phyloP scores from a whole-genome alignment of 2,113 vertebrate species.

The Mirza zaza region DNA sequence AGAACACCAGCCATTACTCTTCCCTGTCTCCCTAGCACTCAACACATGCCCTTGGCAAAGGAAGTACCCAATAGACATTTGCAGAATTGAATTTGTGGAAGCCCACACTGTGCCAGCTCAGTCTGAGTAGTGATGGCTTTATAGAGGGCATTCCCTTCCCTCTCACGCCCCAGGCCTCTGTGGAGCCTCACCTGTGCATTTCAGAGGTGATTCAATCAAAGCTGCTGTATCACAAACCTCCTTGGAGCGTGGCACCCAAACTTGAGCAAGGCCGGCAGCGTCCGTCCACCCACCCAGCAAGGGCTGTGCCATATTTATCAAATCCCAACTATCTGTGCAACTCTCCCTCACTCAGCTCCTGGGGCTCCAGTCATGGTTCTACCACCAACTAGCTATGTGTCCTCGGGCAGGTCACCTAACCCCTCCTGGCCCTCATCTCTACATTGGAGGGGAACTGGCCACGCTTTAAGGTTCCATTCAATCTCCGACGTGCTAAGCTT shows the following conservation, averaged over 20 bases:
- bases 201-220: not conserved
- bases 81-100: not conserved
- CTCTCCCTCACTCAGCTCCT: not conserved
- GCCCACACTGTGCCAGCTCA: not conserved
- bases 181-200: not conserved
- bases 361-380: not conserved
- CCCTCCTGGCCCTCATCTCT: not conserved
- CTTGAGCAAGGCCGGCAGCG: not conserved
- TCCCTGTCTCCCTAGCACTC: not conserved
- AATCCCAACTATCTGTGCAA: not conserved
- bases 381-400: not conserved
- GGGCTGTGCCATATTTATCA: not conserved
- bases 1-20: not conserved
- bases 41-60: not conserved
- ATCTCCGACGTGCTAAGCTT: not conserved
- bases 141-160: not conserved
- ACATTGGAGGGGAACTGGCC: not conserved
- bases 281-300: not conserved
- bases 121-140: not conserved
- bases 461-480: not conserved
- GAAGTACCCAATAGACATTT: not conserved
- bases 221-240: not conserved
- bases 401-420: not conserved
- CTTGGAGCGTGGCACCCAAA: not conserved
- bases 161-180: not conserved